Percentiles rank a stretch among this genome's conserved stretches.
Conservation (phyloP, 2,888 invertebrate species). For the Neuroscelio doddi region DNA sequence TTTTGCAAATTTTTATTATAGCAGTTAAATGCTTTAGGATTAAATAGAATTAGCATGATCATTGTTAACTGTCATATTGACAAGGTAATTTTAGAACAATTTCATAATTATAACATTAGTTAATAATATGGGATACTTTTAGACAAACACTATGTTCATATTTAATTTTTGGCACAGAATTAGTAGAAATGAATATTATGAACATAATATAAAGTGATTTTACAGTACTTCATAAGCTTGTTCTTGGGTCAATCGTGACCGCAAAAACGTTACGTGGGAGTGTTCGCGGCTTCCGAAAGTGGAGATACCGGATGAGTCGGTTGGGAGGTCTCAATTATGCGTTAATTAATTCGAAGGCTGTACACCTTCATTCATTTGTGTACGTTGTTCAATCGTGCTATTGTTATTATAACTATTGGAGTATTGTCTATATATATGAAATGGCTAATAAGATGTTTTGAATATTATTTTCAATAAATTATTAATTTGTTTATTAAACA, state of each 20-base stretch:
- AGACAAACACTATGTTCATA: no score
- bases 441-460: no score
- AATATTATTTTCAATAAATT: no score
- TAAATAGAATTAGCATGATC: background rate
- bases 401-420: no score
- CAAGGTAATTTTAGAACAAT: background rate
- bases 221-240: conserved; percentile 14
- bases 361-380: conserved; percentile 33
- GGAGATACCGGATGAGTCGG: conserved; percentile 43
- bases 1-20: no score
- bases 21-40: no score
- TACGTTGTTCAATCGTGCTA: conserved; percentile 26
- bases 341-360: conserved; percentile 58
- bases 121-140: background rate
- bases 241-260: conserved; percentile 31
- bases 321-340: conserved; percentile 52
- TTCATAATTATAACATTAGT: no score
- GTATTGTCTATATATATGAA: no score
- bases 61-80: background rate
- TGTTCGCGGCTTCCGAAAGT: conserved; percentile 34
- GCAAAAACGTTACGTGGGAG: conserved; percentile 43
- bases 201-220: background rate
- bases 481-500: no score
- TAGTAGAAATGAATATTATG: background rate
- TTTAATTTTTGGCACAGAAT: background rate